Evolutionary conservation across 2,888 invertebrate genomes (phyloP).

Genomic region (Andrena flavipes): DNA sequence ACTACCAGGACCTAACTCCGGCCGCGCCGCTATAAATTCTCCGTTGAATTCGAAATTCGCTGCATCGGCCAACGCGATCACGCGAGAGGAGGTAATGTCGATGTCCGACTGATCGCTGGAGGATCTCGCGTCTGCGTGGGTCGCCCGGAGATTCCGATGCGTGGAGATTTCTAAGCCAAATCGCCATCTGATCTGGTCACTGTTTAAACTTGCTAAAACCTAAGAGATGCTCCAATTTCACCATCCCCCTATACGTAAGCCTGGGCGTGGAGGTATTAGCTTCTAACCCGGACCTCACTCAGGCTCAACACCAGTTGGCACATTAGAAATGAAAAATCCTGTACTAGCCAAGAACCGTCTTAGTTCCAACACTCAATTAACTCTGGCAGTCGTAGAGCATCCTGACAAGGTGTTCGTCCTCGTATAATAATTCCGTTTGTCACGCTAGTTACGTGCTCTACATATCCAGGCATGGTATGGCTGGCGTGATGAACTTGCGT

Average conservation of each 20-base stretch:
- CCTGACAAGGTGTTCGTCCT: constrained; percentile 68
- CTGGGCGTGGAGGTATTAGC: too few species aligned
- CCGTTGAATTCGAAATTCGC: constrained; percentile 70
- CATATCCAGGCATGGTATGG: constrained; percentile 68
- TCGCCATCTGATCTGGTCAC: constrained; percentile 26
- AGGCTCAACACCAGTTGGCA: constrained; percentile 12
- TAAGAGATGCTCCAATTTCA: background rate
- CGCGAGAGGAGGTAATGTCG: constrained; percentile 61
- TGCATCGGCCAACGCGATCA: constrained; percentile 58
- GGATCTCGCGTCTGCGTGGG: constrained; percentile 35
- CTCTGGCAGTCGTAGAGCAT: constrained; percentile 59
- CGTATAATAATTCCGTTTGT: constrained; percentile 77
- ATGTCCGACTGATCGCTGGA: constrained; percentile 53
- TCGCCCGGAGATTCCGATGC: constrained; percentile 45
- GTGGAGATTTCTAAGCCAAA: constrained; percentile 36
- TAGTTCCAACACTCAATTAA: constrained; percentile 67
- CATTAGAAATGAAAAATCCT: too few species aligned
- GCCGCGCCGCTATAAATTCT: constrained; percentile 67
- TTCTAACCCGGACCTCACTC: too few species aligned
- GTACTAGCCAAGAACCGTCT: constrained; percentile 52
- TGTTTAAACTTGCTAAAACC: constrained; percentile 23
- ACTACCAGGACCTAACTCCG: constrained; percentile 58
- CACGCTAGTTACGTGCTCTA: constrained; percentile 79
- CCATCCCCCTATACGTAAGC: background rate
- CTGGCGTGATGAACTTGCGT: constrained; percentile 33